Evolutionary conservation across 2,113 vertebrate species (phyloP).

Genomic region (Neotragus pygmaeus): DNA sequence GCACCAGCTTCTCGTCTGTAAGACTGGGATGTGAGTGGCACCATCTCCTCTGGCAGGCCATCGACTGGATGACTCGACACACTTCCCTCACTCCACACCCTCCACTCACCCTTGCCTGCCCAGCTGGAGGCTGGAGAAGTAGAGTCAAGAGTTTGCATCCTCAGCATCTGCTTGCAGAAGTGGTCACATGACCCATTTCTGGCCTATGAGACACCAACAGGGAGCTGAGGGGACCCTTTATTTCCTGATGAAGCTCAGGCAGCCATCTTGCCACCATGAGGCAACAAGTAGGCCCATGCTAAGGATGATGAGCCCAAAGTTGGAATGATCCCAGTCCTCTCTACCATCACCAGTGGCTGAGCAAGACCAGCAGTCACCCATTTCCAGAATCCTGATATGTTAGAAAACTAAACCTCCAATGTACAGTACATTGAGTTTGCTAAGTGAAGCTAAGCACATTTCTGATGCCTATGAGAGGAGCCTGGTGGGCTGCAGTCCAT

Average conservation of each 20-base stretch:
- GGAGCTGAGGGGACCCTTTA: neutral
- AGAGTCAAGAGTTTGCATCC: neutral
- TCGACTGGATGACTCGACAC: neutral
- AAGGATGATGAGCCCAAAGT: neutral
- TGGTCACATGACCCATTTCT: neutral
- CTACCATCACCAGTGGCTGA: neutral
- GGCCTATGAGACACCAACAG: neutral
- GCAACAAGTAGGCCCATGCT: neutral
- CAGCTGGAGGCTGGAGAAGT: neutral
- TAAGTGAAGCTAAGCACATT: neutral
- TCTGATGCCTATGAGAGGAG: neutral
- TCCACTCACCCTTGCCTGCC: neutral
- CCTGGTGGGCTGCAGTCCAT: too few relatives aligned
- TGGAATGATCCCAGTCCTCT: neutral
- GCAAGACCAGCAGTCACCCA: neutral
- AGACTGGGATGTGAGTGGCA: neutral
- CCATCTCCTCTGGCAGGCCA: neutral
- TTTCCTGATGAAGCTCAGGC: neutral
- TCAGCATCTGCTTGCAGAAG: neutral
- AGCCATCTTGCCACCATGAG: neutral
- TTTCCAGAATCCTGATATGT: neutral
- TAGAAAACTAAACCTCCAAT: neutral
- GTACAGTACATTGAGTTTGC: neutral
- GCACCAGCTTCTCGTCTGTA: neutral
- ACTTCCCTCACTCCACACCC: rapidly evolving